Base-by-base conservation (phyloP, 1,140 invertebrate genomes). In the Lasaia peninsularis region DNA sequence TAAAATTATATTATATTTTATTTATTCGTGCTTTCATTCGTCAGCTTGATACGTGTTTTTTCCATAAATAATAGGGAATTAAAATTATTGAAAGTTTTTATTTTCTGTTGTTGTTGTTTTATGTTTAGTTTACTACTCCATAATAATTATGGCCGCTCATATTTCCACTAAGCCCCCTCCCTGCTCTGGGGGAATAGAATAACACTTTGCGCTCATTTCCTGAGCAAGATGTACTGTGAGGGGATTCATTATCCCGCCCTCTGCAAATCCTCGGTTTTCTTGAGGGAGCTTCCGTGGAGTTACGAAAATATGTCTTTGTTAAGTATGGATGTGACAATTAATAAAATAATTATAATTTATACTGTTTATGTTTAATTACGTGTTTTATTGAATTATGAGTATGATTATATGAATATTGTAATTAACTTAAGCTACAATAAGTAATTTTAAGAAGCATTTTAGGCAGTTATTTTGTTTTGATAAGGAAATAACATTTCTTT, bases 141-240 rank as follows among this genome's bases (percentile, higher is more conserved):
- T 48, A 60, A 65, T 57, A 64, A 69, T 65, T 58, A 44, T 32
- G 56, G 35, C 31, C 58, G 49, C 52, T 58, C 52, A 58, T 48
- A 64, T 62, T 65, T 66, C 61, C 40, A 28, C 35, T 49, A 48
- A 56, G 31, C 65, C 71, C 72, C 49, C 63, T 20, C 57, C 54
- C 65, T 67, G 66, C 64, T 63, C 56, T 62, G 44, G 50, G 73
- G 63, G 70, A 76, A 75, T 80, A 75, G 78, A 84, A 87, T 83
- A 87, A 85, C 84, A 84, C 75, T 85, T 84, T 80, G 74, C 71
- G 71, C 65, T 71, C 72, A 87, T 86, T 87, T 87, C 84, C 82
- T 67, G 70, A 65, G 63, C 63, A 77, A 78, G 79, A 86, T 80
- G 80, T 84, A 75, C 69, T 69, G 79, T 58, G 60, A 74, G 74